Evolutionary conservation across 2,888 invertebrate genomes (phyloP), one percentile per base, ranked within the genome.

Genomic region (Cyaniris semiargus): DNA sequence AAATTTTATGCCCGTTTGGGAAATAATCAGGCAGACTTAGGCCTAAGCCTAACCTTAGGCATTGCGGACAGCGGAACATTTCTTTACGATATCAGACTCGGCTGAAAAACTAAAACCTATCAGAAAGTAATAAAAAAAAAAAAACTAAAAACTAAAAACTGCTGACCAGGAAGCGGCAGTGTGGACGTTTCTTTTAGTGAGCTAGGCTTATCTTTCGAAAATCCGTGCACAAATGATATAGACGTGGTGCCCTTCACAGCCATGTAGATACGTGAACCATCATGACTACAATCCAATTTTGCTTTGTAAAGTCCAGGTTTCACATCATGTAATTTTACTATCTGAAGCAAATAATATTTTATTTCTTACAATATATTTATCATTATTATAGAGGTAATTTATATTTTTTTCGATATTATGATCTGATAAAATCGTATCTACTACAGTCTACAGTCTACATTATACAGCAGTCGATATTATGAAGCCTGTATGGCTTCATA

Each of bases 181-280:
- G 70, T 70, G n/a, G 70, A 70, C 18, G 70, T 70, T 70, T 70
- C 70, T 70, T 70, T 7, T 34, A 70, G 18, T 6, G 70, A 70
- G 18, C 7, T n/a, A 18, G 70, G 70, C 10, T 70, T 34, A 70
- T 34, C 34, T 70, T 70, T 3, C 5, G 70, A 70, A 34, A 70
- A 70, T 70, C 70, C 70, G 1, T 70, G 70, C n/a, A 6, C 18
- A 34, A 70, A 70, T 6, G 31, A 70, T n/a, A 70, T 70, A n/a
- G 60, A 13, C 4, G 60, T 60, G 8, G 23, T 60, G 60, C 34
- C 70, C 34, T 18, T 70, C 8, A 70, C 70, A 70, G 34, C 23
- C 34, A 70, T n/a, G 18, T 18, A 31, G 3, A n/a, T 34, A 18
- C 7, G 7, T 34, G 18, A 70, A 15, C 6, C 34, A 34, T 70